Evolutionary conservation across 1,140 invertebrate species (phyloP).

Genomic region (Zaprionus capensis): DNA sequence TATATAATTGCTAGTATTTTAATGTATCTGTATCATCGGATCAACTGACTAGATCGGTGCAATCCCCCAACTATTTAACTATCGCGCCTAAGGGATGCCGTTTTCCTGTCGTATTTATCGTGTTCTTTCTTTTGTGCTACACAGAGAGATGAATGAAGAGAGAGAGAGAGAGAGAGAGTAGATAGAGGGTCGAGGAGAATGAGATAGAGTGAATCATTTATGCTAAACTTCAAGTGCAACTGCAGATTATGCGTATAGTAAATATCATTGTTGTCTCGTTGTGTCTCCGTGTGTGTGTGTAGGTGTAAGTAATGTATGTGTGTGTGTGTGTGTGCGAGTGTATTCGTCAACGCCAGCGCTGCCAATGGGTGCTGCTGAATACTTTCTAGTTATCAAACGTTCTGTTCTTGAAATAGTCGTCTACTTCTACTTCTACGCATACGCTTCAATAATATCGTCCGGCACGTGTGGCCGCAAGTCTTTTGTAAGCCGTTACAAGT

Average conservation of each 20-base stretch:
- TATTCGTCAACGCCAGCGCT: conserved; percentile 75
- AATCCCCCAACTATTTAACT: conserved; percentile 13
- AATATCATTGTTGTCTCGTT: conserved; percentile 49
- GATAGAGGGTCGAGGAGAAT: not conserved
- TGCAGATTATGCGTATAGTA: conserved; percentile 70
- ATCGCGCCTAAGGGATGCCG: conserved; percentile 21
- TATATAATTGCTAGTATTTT: conserved; percentile 29
- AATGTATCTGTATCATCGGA: conserved; percentile 22
- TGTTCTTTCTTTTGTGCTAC: conserved; percentile 36
- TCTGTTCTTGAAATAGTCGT: conserved; percentile 34
- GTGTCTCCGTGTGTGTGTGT: conserved; percentile 17
- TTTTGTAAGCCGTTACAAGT: conserved; percentile 77
- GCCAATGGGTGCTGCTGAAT: conserved; percentile 74
- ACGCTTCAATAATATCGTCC: conserved; percentile 54
- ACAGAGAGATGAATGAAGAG: conserved; percentile 4
- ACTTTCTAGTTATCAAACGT: conserved; percentile 49
- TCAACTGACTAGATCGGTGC: conserved; percentile 45
- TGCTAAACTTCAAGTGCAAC: conserved; percentile 64
- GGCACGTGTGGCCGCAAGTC: conserved; percentile 72
- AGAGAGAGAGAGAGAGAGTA: not conserved
- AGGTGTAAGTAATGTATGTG: conserved; percentile 1
- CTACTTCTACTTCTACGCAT: conserved; percentile 22
- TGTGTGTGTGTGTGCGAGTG: conserved; percentile 32
- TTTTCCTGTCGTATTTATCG: not conserved
- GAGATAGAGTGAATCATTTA: conserved; percentile 49